Percentiles rank a stretch among this genome's conserved stretches.
Conservation (phyloP, 2,113 vertebrate genomes). For the Ondatra zibethicus region DNA sequence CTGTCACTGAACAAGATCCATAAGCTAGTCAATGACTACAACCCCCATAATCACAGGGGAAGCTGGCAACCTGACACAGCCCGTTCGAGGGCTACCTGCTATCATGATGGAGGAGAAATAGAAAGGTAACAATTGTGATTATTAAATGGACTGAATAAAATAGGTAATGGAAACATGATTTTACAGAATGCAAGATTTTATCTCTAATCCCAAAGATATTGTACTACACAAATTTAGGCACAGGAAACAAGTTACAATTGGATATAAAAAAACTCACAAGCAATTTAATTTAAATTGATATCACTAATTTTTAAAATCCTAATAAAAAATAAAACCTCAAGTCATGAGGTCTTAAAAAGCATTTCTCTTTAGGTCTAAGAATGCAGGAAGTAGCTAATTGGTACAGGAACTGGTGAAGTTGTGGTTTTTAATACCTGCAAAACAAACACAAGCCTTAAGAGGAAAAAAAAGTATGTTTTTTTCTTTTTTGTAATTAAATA, state of each 20-base stretch:
- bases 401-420: not conserved
- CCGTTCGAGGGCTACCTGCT: not conserved
- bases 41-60: not conserved
- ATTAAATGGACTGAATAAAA: not conserved
- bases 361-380: not conserved
- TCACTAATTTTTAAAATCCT: not conserved
- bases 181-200: not conserved
- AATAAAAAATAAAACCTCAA: conserved; percentile 11
- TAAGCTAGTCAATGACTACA: not conserved
- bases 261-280: conserved; percentile 16
- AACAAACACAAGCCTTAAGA: not conserved
- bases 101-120: not conserved
- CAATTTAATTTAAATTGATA: not conserved
- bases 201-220: not conserved
- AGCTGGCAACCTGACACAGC: not conserved
- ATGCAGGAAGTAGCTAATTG: not conserved
- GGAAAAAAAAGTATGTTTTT: not conserved
- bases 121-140: not conserved
- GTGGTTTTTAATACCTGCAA: not conserved
- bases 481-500: not conserved
- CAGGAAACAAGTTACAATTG: conserved; percentile 36
- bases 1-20: not conserved
- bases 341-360: not conserved
- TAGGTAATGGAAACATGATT: not conserved
- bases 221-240: conserved; percentile 9